These are phyloP conservation scores for Eucriotettix oculatus DNA, from an alignment of 2,888 invertebrate species.

Conservation along the genomic window DNA sequence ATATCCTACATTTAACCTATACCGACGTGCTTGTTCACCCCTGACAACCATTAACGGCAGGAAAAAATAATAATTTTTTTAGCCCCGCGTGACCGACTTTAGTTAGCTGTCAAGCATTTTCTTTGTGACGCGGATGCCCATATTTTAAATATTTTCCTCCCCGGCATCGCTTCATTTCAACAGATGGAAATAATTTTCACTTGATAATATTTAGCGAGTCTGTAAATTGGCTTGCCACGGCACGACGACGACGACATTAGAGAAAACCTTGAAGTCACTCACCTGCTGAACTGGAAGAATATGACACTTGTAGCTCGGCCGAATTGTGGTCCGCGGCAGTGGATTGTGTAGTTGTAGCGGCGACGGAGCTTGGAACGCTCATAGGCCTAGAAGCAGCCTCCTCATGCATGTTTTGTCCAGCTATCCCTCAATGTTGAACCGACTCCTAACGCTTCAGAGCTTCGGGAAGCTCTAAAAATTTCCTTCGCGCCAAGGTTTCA, in stretches of 20 bases:
- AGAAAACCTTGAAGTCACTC: conserved; percentile 20
- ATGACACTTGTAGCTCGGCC: conserved; percentile 44
- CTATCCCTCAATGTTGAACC: conserved; percentile 26
- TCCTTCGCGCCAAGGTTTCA: conserved; percentile 29
- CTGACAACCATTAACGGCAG: too few relatives aligned
- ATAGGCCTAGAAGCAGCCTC: conserved; percentile 44
- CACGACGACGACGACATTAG: neutral
- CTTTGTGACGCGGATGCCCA: too few relatives aligned
- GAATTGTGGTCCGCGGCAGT: conserved; percentile 33
- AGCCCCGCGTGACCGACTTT: too few relatives aligned
- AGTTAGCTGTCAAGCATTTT: too few relatives aligned
- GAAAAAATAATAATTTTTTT: too few relatives aligned
- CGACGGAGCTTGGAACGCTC: conserved; percentile 46
- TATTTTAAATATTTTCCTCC: too few relatives aligned
- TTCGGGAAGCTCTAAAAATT: conserved; percentile 28
- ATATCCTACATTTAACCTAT: too few relatives aligned
- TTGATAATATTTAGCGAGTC: too few relatives aligned
- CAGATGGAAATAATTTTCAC: too few relatives aligned
- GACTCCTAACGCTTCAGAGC: conserved; percentile 28
- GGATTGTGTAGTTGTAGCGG: conserved; percentile 40
- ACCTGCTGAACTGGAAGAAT: conserved; percentile 41
- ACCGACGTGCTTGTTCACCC: too few relatives aligned
- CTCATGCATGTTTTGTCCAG: conserved; percentile 41
- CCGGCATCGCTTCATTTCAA: too few relatives aligned
- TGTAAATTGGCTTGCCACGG: too few relatives aligned